Evolutionary conservation across 2,888 invertebrate genomes (phyloP), one percentile per base, ranked within the genome.

Genomic region (Ganaspis brasiliensis): DNA sequence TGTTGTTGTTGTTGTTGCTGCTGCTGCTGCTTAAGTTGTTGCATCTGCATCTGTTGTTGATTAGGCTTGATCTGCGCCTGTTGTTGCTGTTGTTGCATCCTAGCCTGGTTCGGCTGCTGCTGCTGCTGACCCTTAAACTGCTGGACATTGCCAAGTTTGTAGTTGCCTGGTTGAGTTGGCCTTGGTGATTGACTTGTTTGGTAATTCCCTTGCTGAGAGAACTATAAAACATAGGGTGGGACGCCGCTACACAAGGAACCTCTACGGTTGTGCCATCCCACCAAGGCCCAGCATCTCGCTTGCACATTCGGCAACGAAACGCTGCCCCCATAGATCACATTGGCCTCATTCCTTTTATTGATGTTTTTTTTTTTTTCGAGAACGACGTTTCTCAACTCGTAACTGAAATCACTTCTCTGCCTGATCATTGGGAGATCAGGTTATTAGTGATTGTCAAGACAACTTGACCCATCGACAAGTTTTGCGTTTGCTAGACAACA

Each of bases 201-300:
- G 79, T 87, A 90, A 85, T 85, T 87, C 76, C 87, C 89, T 85
- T 87, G 90, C 78, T 88, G 88, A 76, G 86, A 84, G 86, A 87
- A 91, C 91, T 91, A 90, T 80, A 91, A 91, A 90, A 89, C 85
- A 91, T 82, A 91, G 91, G 91, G 90, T 89, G 91, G 91, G 91
- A 86, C 89, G 90, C 90, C 89, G 90, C 91, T 91, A 91, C 90
- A 91, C 91, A 91, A 91, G 89, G 90, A 91, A 91, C 91, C 90
- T 91, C 89, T 87, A 91, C 91, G 91, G 91, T 89, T 89, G 91
- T 90, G 90, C 90, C 87, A 89, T 89, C 87, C 90, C 89, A 91
- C 91, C 91, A 91, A 89, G 90, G 89, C 90, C 91, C 88, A 90
- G 89, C 86, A 87, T 89, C 91, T 89, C 88, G 84, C 86, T 83